Conservation (phyloP, 2,797 vertebrate species). For the Pantherophis vulpinus region DNA sequence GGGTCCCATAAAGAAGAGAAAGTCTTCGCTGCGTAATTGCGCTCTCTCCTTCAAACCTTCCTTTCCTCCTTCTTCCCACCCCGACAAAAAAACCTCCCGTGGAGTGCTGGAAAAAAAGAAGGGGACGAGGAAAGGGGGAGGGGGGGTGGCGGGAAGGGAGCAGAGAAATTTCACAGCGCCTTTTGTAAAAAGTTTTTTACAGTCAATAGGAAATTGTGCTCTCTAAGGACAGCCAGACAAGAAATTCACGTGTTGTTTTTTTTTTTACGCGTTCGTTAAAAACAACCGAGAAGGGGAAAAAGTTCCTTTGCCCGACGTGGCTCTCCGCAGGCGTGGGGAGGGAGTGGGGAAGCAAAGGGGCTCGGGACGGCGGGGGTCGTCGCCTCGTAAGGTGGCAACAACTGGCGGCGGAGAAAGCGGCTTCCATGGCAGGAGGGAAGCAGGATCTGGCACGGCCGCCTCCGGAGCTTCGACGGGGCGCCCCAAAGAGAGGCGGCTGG, state of each 20-base stretch:
- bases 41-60: background rate
- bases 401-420: too few relatives aligned
- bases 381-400: background rate
- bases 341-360: too few relatives aligned
- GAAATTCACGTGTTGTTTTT: conserved; percentile 28
- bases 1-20: background rate
- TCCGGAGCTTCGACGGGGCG: background rate
- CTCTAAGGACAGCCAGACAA: conserved; percentile 34
- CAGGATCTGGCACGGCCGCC: too few relatives aligned
- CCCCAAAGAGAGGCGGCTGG: background rate
- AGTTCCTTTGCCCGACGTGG: conserved; percentile 40
- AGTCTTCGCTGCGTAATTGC: background rate
- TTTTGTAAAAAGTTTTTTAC: background rate
- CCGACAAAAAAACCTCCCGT: background rate
- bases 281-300: conserved; percentile 1
- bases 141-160: background rate
- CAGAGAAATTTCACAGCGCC: background rate
- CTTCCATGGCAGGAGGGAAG: too few relatives aligned
- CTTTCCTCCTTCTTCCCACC: background rate
- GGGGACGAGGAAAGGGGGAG: background rate
- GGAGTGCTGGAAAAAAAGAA: background rate
- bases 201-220: conserved; percentile 45
- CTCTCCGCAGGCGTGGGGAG: background rate
- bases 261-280: conserved; percentile 36
- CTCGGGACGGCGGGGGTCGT: background rate